A percentile compares a stretch with the other conserved stretches of the same genome.
These are phyloP conservation scores for Tenualosa thibaudeaui DNA, from an alignment of 2,797 vertebrate species.

Conservation along the genomic window DNA sequence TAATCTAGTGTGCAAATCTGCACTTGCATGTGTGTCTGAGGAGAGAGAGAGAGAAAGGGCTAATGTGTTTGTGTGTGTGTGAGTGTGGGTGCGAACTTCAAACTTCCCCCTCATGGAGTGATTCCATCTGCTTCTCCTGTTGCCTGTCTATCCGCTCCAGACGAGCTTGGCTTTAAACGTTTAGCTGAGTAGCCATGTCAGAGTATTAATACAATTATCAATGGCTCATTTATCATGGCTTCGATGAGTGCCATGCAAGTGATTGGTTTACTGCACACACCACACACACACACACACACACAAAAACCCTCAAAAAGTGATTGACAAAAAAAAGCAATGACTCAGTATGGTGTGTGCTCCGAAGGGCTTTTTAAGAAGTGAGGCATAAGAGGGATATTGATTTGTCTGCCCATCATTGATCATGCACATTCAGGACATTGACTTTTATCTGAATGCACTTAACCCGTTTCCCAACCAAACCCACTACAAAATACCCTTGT, in stretches of 20 bases:
- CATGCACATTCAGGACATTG: neutral
- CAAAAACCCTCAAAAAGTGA: neutral
- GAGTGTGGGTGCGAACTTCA: constrained; percentile 56
- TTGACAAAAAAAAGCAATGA: neutral
- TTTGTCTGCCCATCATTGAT: constrained; percentile 2
- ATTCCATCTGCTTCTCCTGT: constrained; percentile 70
- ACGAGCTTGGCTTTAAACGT: constrained; percentile 68
- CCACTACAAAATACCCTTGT: neutral
- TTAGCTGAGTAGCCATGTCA: constrained; percentile 75
- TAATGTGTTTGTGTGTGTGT: constrained; percentile 11
- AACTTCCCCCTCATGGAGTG: constrained; percentile 69
- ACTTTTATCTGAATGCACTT: neutral
- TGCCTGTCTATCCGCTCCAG: constrained; percentile 32
- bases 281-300: neutral
- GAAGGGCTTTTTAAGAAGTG: neutral
- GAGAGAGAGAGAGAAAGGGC: too few relatives aligned
- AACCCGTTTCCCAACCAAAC: neutral
- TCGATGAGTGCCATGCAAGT: constrained; percentile 48
- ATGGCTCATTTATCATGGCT: constrained; percentile 75
- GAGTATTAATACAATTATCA: constrained; percentile 76
- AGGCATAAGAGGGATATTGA: constrained; percentile 1
- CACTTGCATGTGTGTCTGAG: neutral
- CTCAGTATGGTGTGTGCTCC: neutral
- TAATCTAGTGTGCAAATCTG: too few relatives aligned
- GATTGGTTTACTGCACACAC: constrained; percentile 42